These are phyloP conservation scores for Ginglymostoma cirratum DNA, from an alignment of 2,113 vertebrate species.

Conservation along the genomic window DNA sequence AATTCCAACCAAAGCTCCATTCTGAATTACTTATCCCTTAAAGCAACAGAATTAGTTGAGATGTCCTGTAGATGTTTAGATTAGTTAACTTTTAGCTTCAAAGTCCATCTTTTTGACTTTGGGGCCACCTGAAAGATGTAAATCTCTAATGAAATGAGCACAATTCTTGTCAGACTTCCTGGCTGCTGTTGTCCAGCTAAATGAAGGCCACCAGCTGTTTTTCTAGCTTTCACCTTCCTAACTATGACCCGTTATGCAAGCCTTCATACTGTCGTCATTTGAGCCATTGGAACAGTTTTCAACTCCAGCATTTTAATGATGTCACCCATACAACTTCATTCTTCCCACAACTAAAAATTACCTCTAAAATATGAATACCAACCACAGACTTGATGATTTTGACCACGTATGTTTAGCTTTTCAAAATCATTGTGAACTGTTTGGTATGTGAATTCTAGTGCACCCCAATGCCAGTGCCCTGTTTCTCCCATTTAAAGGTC, in stretches of 20 bases:
- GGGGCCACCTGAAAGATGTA: neutral
- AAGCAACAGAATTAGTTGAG: neutral
- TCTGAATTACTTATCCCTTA: neutral
- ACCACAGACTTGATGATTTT: too few species aligned
- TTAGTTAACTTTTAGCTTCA: neutral
- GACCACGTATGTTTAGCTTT: neutral
- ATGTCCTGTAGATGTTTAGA: neutral
- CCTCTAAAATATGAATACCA: neutral
- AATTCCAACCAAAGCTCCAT: neutral
- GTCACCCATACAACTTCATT: neutral
- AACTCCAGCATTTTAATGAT: neutral
- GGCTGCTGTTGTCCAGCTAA: neutral
- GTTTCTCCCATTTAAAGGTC: neutral
- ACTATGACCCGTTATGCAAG: neutral
- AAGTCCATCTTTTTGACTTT: neutral
- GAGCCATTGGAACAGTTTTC: neutral
- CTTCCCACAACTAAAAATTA: neutral
- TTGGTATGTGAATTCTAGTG: neutral
- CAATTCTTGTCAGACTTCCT: neutral
- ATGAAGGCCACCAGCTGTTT: neutral
- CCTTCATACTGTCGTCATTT: neutral
- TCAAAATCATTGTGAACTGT: neutral
- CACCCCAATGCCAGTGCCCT: neutral
- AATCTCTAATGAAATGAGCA: neutral
- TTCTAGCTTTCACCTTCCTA: neutral